Evolutionary conservation across 2,888 invertebrate species (phyloP).

Genomic region (Platypus cylindrus): DNA sequence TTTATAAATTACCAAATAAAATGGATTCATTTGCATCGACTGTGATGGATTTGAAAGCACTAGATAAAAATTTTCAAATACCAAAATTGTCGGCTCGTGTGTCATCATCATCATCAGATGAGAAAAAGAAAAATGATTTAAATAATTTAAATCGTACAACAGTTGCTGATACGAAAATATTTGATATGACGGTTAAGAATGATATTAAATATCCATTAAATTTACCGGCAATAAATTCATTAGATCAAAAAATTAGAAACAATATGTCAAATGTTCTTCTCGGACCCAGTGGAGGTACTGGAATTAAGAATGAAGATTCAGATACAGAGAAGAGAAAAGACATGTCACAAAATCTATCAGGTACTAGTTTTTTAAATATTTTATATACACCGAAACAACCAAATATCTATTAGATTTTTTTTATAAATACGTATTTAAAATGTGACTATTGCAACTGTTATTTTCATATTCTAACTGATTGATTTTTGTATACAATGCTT

Average conservation of each 20-base stretch:
- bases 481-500: slow-evolving; percentile 11
- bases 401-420: too few relatives aligned
- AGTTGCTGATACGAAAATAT: slow-evolving; percentile 30
- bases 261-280: slow-evolving; percentile 23
- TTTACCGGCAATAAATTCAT: slow-evolving; percentile 28
- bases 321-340: slow-evolving; percentile 28
- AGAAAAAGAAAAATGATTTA: slow-evolving; percentile 22
- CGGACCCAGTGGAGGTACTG: slow-evolving; percentile 13
- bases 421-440: too few relatives aligned
- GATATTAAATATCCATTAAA: slow-evolving; percentile 29
- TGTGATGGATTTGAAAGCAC: slow-evolving; percentile 57
- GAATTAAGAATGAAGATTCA: slow-evolving; percentile 17
- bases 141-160: slow-evolving; percentile 27
- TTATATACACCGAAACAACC: too few relatives aligned
- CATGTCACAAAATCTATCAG: slow-evolving; percentile 22
- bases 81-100: slow-evolving; percentile 61
- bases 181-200: slow-evolving; percentile 28
- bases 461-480: not conserved
- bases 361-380: too few relatives aligned
- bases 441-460: too few relatives aligned
- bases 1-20: slow-evolving; percentile 44
- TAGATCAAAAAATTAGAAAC: slow-evolving; percentile 30
- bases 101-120: slow-evolving; percentile 33
- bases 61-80: slow-evolving; percentile 76
- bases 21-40: slow-evolving; percentile 50